Evolutionary conservation across 2,888 invertebrate species (phyloP), one percentile per base, ranked within the genome.

Genomic region (Drosophila subquinaria): DNA sequence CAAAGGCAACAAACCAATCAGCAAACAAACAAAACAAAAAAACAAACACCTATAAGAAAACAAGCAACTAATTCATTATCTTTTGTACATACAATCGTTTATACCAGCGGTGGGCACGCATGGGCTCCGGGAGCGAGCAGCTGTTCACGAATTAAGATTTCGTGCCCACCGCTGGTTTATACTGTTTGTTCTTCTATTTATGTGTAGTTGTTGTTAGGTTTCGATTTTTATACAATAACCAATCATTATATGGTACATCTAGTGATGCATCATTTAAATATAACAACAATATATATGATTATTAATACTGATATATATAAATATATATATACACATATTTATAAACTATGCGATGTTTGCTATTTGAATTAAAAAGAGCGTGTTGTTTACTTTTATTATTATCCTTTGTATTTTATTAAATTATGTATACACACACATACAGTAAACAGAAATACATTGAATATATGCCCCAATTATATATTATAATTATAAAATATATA

Each of bases 161-260:
- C n/a, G n/a, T n/a, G n/a, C n/a, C n/a, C n/a, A n/a, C n/a, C n/a
- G n/a, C n/a, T n/a, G n/a, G 78, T 76, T 78, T 76, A 76, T 66
- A 72, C 59, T 78, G 71, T 80, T 79, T 88, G 88, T 83, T 83
- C 88, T 82, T 45, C 79, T 73, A 84, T 88, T 85, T 88, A 84
- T 88, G 88, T 88, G 85, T 84, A 88, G 88, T 73, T 65, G 75
- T 74, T 78, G 75, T 76, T 76, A 76, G 76, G 79, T 79, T 74
- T 76, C 75, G 48, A 76, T 69, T 56, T 65, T 73, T 62, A 45
- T 56, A 76, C 75, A 74, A 76, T 76, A 74, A 76, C 65, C 70
- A 50, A 74, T 53, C 60, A 69, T 74, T 62, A 60, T 66, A 53
- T 55, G 53, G 61, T 61, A 27, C 48, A 48, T 57, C 56, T 56